Evolutionary conservation across 2,888 invertebrate species (phyloP).

Genomic region (Chalcosyrphus nemorum): DNA sequence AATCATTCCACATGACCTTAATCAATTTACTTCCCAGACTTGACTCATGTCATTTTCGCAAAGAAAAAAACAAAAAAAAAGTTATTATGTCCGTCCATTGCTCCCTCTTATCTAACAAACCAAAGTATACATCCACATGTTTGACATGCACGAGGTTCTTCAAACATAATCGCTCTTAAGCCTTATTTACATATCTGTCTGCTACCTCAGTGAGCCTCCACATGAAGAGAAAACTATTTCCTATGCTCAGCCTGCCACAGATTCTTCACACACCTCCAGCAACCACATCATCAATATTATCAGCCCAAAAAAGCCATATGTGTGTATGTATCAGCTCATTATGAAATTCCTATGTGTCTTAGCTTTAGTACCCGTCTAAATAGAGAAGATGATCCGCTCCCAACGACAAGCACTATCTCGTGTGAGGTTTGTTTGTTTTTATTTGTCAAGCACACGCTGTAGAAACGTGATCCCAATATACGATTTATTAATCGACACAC

Average conservation of each 20-base stretch:
- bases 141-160: background rate
- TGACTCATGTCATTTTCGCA: background rate
- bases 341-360: constrained; percentile 21
- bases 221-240: background rate
- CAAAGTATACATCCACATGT: background rate
- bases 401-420: background rate
- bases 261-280: background rate
- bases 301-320: background rate
- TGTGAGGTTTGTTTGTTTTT: constrained; percentile 19
- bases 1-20: no score
- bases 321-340: constrained; percentile 34
- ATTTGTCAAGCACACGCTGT: constrained; percentile 33
- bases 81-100: background rate
- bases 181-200: background rate
- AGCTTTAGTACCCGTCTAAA: background rate
- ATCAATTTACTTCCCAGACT: background rate
- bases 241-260: no score
- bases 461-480: constrained; percentile 60
- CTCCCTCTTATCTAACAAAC: background rate
- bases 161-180: background rate
- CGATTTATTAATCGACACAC: constrained; percentile 53
- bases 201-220: background rate
- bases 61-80: background rate
- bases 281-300: background rate
- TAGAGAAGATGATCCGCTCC: constrained; percentile 21